Base-by-base conservation (phyloP, 2,113 vertebrate species). In the Peromyscus leucopus region DNA sequence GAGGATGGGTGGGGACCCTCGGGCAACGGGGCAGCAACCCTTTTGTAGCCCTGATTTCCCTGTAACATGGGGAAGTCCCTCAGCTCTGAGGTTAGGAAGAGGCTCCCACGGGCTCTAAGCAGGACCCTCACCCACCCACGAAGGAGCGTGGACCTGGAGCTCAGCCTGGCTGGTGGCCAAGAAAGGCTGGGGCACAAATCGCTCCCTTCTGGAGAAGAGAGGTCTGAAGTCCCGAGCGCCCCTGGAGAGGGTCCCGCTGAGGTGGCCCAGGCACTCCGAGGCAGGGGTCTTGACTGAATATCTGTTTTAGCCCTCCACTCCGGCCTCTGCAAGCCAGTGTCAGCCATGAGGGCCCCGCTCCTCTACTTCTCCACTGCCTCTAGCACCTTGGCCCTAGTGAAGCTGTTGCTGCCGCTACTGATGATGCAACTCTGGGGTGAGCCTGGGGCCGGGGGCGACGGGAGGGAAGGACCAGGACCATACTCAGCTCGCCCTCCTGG, bases 391-490 rank as follows among this genome's bases (percentile, higher is more conserved):
- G 55, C 65, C 48, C 42, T 46, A 51, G 33, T 6, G 59, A 92
- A 67, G 78, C 24, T 75, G 24, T 92, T 98, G 84, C 71, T 85
- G 51, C 90, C 87, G 85, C 89, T 97, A 78, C 76, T 97, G 94
- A 74, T 96, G 93, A 57, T n/a, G 74, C 96, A 96, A 91, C 79
- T 97, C 26, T 84, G 92, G 85, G 97, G 98, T 98, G 94, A 98
- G 97, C 72, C 17, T 55, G 57, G 79, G 33, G 24, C 87, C n/a
- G 26, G 72, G 95, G 91, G 36, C 2, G 26, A 76, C 31, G 36
- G 75, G 42, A 83, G 91, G 65, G 80, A 46, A 78, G 93, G 75
- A 1, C 21, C 85, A 0, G 11, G 76, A 22, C 21, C 31, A 28
- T 16, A 36, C 0, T 46, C 72, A 19, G 33, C 0, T 24, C 24